Evolutionary conservation across 2,888 invertebrate genomes (phyloP), one percentile per base, ranked within the genome.

Genomic region (Acrobasis suavella): DNA sequence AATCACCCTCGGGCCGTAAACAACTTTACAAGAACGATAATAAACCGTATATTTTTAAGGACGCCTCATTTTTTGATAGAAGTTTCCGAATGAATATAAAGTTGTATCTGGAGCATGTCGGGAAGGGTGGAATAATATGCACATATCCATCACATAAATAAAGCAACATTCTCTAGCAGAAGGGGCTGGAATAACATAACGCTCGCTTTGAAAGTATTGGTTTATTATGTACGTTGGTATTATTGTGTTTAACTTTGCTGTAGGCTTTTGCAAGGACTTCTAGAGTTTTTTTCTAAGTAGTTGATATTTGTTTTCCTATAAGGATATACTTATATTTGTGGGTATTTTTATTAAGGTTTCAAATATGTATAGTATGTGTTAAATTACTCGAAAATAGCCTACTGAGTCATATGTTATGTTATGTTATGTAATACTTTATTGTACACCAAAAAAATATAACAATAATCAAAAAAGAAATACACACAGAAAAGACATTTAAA

Each of bases 1-100:
- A 83, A 83, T 82, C 78, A 77, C 69, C 65, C 61, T 67, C 65
- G 73, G 74, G 73, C 70, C 74, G 77, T 77, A 81, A 82, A 83
- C 80, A 81, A 80, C 74, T 77, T 84, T 72, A 69, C 72, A 70
- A 69, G 71, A 71, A 71, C 63, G 70, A 65, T 73, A 74, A 74
- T 73, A 64, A 66, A 69, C 65, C 67, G 67, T 68, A 68, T 68
- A 74, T 72, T 69, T 71, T 80, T 77, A 77, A 79, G 75, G 72
- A 74, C 69, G 70, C 73, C 69, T 51, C 46, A 64, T 65, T 62
- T 64, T 66, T 65, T 62, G 64, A 67, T 63, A 55, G 42, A 62
- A 65, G 60, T 66, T 67, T 50, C 51, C 37, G 63, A 58, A 66
- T 66, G 66, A 62, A 67, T 67, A 65, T 63, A 61, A 65, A 64